Conservation (phyloP, 2,797 vertebrate genomes). For the Poliocrania exsul region DNA sequence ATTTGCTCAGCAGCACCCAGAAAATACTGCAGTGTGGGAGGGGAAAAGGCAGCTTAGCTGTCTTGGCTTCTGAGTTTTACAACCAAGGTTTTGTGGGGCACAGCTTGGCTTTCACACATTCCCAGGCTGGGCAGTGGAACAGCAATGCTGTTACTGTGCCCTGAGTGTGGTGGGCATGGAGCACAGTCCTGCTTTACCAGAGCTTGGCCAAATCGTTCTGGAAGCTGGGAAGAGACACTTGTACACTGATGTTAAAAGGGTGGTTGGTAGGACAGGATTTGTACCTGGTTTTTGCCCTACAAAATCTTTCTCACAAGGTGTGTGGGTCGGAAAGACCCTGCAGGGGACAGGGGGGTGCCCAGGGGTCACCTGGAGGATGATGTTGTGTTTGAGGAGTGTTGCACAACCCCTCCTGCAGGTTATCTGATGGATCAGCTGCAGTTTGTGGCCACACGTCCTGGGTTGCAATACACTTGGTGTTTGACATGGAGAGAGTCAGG, state of each 20-base stretch:
- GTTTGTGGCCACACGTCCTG: not conserved
- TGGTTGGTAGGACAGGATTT: not conserved
- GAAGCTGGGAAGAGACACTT: not conserved
- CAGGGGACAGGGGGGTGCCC: not conserved
- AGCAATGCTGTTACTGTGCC: not conserved
- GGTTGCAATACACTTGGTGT: not conserved
- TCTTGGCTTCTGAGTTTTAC: not conserved
- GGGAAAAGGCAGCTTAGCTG: not conserved
- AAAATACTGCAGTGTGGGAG: not conserved
- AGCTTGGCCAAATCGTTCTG: not conserved
- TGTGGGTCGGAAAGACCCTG: not conserved
- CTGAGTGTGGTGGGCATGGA: not conserved
- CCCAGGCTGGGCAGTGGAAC: not conserved
- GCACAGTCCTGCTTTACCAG: not conserved
- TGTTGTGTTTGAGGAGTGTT: not conserved
- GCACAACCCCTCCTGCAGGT: not conserved
- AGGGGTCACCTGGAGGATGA: not conserved
- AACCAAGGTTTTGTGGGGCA: not conserved
- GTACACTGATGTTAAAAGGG: not conserved
- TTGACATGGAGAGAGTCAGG: not conserved
- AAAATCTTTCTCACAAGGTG: not conserved
- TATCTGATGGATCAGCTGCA: not conserved
- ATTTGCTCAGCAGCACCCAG: not conserved
- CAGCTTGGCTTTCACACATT: not conserved
- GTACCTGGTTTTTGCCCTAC: accelerated